Conservation (phyloP, 2,888 invertebrate genomes). For the Synanthedon formicaeformis region DNA sequence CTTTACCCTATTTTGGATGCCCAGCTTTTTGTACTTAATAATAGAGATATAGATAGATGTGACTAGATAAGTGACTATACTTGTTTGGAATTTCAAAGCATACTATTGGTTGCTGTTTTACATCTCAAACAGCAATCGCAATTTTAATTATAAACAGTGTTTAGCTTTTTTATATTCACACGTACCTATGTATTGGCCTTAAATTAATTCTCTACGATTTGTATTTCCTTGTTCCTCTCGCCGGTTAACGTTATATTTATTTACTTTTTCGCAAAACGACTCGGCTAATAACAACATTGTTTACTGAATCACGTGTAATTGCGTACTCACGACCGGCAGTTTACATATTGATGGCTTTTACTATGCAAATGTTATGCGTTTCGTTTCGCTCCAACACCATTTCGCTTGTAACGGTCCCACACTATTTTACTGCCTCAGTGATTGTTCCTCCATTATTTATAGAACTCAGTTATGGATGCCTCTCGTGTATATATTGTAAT, state of each 20-base stretch:
- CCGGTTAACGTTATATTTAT: background rate
- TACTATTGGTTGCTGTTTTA: no score
- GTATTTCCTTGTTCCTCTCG: background rate
- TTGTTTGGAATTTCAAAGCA: no score
- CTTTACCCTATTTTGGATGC: no score
- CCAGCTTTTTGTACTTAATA: no score
- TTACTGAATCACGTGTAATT: background rate
- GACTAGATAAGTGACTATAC: no score
- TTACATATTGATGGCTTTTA: background rate
- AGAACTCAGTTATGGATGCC: background rate
- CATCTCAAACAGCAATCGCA: no score
- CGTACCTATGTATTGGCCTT: no score
- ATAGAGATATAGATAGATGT: no score
- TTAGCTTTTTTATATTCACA: no score
- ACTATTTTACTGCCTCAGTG: constrained; percentile 3
- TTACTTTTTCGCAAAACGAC: background rate
- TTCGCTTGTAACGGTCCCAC: background rate
- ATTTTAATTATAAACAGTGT: no score
- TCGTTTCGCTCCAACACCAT: background rate
- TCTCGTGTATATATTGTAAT: no score
- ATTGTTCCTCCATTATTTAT: constrained; percentile 4
- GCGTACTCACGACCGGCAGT: background rate
- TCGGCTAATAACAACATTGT: background rate
- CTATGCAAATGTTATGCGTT: background rate
- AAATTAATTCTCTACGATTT: no score